Evolutionary conservation across 2,113 vertebrate genomes (phyloP), one percentile per base, ranked within the genome.

Genomic region (Formicarius rufipectus): DNA sequence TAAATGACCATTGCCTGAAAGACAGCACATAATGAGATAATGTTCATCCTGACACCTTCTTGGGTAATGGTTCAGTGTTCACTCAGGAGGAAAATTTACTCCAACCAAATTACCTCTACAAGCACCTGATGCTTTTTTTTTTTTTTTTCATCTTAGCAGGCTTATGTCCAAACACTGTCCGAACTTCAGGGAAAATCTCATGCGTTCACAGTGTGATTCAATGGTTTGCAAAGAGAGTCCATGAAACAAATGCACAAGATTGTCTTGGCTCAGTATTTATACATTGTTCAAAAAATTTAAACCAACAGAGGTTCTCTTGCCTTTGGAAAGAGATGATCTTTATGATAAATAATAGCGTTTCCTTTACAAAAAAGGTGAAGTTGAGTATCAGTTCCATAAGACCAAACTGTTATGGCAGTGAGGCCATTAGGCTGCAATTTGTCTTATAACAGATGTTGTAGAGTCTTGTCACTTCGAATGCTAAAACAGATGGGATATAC

Each of bases 381-480:
- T 86, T 84, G 76, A 93, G 76, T 90, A 95, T 95, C 90, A 93
- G 53, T 95, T 96, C 88, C 85, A 89, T 67, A 85, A 91, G 92
- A 95, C 85, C 92, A 88, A 95, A 92, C 88, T n/a, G 25, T 94
- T 92, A 86, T 90, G 96, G 92, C 79, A 95, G 83, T 0, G 1
- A 94, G 95, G 92, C 95, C 93, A 90, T 97, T 96, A 96, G 96
- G 85, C 93, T 95, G 93, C 88, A 96, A 95, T 96, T 96, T 93
- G 92, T 97, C 95, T 96, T 95, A 56, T 90, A 96, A 84, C 93
- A 96, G 93, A 97, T 96, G 93, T 95, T 94, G 82, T 75, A 83
- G 92, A 92, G 79, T 77, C 92, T 85, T 88, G 88, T 94, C 95
- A 86, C 88, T 96, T 97, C n/a, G 3, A 96, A 94, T 86, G 66